phyloP scores from a whole-genome alignment of 2,113 vertebrate genomes.

The Podarcis muralis region DNA sequence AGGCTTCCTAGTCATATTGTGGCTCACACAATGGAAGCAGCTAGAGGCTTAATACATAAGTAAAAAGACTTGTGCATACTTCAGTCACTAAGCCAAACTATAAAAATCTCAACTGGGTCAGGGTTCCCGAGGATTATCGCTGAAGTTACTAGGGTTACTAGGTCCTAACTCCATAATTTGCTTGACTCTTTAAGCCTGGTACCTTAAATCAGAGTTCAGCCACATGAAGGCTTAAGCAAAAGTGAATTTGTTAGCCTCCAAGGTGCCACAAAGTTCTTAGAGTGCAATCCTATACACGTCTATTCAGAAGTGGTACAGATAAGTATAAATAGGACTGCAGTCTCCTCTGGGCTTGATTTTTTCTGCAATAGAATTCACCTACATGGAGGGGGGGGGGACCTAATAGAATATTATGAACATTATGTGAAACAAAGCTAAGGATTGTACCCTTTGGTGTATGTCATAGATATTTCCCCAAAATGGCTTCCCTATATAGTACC shows the following conservation, averaged over 20 bases:
- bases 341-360: not conserved
- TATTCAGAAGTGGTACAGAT: not conserved
- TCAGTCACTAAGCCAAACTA: not conserved
- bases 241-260: not conserved
- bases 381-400: not conserved
- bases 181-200: too few species aligned
- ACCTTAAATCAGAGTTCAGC: not conserved
- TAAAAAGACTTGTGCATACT: not conserved
- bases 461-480: not conserved
- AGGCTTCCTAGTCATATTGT: not conserved
- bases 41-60: not conserved
- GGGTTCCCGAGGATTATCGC: not conserved
- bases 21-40: not conserved
- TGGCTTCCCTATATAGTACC: slow-evolving; percentile 8
- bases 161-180: not conserved
- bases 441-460: not conserved
- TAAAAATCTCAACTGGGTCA: too few species aligned
- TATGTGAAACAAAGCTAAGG: not conserved
- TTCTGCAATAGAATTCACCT: not conserved
- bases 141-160: too few species aligned
- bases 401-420: not conserved
- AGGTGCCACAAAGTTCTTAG: not conserved
- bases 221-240: not conserved
- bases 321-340: not conserved
- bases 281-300: not conserved